A percentile compares a stretch with the other conserved stretches of the same genome.
Evolutionary conservation across 2,113 vertebrate genomes (phyloP).

Genomic region (Lycocorax pyrrhopterus): DNA sequence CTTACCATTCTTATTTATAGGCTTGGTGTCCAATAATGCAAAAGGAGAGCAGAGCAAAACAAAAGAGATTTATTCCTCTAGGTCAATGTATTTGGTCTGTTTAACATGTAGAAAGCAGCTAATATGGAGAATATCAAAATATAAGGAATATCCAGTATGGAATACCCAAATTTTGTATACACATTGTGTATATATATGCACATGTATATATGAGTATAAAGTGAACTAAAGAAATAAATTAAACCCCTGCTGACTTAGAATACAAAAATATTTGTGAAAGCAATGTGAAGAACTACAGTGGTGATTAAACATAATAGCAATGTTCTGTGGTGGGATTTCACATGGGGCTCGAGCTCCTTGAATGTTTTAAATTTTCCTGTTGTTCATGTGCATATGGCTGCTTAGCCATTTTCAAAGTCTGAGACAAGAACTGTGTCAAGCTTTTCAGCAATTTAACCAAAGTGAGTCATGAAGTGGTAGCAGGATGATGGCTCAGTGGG

Average conservation of each 20-base stretch:
- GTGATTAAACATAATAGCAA: neutral
- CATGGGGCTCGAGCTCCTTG: neutral
- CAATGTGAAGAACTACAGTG: neutral
- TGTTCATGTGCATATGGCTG: neutral
- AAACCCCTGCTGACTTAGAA: neutral
- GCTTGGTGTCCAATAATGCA: fast-evolving
- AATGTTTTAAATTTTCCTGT: neutral
- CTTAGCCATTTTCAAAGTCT: neutral
- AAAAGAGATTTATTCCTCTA: neutral
- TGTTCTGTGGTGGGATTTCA: neutral
- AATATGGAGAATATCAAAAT: neutral
- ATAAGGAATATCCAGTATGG: neutral
- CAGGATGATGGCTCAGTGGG: neutral
- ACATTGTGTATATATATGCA: fast-evolving
- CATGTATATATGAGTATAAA: neutral
- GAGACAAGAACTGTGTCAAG: neutral
- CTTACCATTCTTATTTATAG: neutral
- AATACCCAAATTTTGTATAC: neutral
- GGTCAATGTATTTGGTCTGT: neutral
- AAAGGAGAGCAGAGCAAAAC: neutral
- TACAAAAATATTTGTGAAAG: neutral
- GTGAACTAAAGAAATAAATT: neutral
- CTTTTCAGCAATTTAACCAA: neutral
- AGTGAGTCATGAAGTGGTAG: neutral
- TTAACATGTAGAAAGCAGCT: neutral